Conservation (phyloP, 2,888 invertebrate genomes). For the Eubasilissa splendida region DNA sequence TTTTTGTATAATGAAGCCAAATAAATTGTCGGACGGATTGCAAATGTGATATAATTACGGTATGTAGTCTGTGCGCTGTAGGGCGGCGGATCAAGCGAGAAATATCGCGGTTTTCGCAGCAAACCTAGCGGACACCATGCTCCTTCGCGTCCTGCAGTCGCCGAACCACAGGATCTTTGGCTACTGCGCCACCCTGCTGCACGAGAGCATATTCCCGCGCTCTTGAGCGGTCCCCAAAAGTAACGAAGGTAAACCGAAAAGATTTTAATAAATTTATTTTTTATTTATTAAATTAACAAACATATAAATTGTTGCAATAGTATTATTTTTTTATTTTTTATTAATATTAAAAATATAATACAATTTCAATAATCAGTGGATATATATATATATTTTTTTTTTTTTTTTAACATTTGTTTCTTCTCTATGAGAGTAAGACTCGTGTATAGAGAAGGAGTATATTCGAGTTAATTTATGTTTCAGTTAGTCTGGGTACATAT, state of each 20-base stretch:
- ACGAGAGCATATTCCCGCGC: not conserved
- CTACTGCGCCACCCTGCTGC: slow-evolving; percentile 9
- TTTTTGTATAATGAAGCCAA: no score
- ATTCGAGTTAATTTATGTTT: no score
- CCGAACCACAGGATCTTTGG: slow-evolving; percentile 7
- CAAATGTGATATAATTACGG: slow-evolving; percentile 18
- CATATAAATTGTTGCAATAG: not conserved
- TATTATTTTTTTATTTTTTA: no score
- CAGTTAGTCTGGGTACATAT: no score
- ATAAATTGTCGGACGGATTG: no score
- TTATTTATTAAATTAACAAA: not conserved
- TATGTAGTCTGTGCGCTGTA: slow-evolving; percentile 42
- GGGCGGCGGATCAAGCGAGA: slow-evolving; percentile 38
- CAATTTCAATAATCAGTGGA: no score
- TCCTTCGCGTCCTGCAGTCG: not conserved
- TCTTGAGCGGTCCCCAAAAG: not conserved
- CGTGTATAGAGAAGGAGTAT: no score
- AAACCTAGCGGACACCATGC: slow-evolving; percentile 11
- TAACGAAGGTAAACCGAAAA: not conserved
- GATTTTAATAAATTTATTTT: no score
- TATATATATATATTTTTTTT: no score
- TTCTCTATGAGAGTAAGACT: no score
- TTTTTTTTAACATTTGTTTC: no score
- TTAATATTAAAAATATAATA: no score
- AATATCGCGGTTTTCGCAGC: slow-evolving; percentile 3